Evolutionary conservation across 2,888 invertebrate species (phyloP).

Genomic region (Polymixis lichenea): DNA sequence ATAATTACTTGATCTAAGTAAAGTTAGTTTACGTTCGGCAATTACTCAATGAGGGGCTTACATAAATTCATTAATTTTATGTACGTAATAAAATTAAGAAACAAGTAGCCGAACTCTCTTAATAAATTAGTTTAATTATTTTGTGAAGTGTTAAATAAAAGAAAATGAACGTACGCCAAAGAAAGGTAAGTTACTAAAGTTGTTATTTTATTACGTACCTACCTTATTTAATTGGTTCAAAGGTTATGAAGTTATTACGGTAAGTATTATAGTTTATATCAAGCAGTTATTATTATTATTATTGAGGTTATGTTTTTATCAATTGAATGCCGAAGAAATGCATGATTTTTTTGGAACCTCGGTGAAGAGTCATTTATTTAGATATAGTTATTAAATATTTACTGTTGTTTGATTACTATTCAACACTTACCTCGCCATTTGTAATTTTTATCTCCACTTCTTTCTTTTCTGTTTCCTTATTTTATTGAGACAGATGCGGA

Average conservation of each 20-base stretch:
- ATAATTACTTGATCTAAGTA: constrained; percentile 44
- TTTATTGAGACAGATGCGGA: not conserved
- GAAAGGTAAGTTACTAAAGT: constrained; percentile 75
- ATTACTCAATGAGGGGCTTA: constrained; percentile 17
- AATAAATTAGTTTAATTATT: not conserved
- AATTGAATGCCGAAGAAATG: constrained; percentile 2
- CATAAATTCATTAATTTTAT: not conserved
- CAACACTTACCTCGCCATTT: constrained; percentile 21
- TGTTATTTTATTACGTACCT: not conserved
- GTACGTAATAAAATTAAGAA: not conserved
- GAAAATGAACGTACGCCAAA: constrained; percentile 80
- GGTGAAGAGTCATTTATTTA: not conserved
- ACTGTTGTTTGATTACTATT: not conserved
- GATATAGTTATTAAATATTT: not conserved
- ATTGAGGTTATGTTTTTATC: constrained; percentile 41
- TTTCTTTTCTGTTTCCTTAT: not conserved
- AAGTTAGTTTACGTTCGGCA: constrained; percentile 46
- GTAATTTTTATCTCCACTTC: not conserved
- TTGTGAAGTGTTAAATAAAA: constrained; percentile 27
- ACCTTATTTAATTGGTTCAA: constrained; percentile 5
- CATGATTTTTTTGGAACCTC: not conserved
- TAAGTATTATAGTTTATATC: not conserved
- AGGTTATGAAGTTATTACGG: constrained; percentile 14
- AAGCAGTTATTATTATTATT: not conserved
- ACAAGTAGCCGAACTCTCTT: not conserved